Evolutionary conservation across 2,888 invertebrate species (phyloP), one percentile per base, ranked within the genome.

Genomic region (Agrochola litura): DNA sequence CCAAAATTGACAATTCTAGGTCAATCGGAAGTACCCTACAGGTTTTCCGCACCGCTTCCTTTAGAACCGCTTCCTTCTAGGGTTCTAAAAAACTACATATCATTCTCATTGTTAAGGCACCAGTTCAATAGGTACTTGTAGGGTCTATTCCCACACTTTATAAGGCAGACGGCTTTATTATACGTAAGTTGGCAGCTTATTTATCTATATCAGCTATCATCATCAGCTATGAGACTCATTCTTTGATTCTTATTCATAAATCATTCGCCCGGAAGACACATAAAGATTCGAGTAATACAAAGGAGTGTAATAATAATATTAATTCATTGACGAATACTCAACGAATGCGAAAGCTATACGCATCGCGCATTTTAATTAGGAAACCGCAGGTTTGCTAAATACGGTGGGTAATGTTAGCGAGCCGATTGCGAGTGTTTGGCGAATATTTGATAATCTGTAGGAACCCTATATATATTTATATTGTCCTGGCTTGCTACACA

Each of bases 341-440:
- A 63, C 56, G 41, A 76, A 82, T 41, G 43, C 66, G 82, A 79
- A 79, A 79, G 79, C 41, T 66, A 54, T 66, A 79, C 66, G 79
- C 52, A 14, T 12, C n/a, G 10, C 14, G 76, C 76, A 79, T 82
- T 66, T 66, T 76, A 79, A 79, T 54, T 56, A 16, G 6, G n/a
- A 14, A 65, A 19, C 12, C 12, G 22, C 8, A 56, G 16, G 46
- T 69, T 46, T 54, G 6, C 19, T 1, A 2, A 19, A 6, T 25
- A n/a, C 30, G 6, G 9, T 46, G 19, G 8, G 46, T 58, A 14
- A 14, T 19, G 43, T 43, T 16, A 68, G 6, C 22, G 22, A 67
- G 16, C 56, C 10, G 10, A n/a, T 37, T 5, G 49, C 19, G 9
- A 41, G 1, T 25, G 6, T 49, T 67, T 14, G 19, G n/a, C 14